Percentiles rank a stretch among this genome's conserved stretches.
phyloP scores from a whole-genome alignment of 2,113 vertebrate species.

The Dermatemys mawii region DNA sequence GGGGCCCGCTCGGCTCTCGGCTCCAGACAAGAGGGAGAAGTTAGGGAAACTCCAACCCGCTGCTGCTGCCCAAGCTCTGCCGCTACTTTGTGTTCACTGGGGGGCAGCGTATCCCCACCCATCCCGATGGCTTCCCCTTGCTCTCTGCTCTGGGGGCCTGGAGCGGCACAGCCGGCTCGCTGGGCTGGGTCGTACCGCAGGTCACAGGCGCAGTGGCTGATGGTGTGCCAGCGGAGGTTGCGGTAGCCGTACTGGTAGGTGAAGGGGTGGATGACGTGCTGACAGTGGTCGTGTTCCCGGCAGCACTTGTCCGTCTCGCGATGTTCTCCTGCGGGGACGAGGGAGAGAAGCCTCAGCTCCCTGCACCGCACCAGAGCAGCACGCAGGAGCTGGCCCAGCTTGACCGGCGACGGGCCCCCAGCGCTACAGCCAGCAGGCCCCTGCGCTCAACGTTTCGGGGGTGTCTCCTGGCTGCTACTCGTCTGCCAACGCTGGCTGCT shows the following conservation, averaged over 20 bases:
- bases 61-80: neutral
- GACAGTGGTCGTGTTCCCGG: conserved; percentile 90
- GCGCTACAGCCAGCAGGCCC: too few species aligned
- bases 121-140: neutral
- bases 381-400: rapidly evolving
- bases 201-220: conserved; percentile 93
- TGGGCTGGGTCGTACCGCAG: too few species aligned
- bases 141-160: too few species aligned
- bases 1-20: too few species aligned
- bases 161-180: too few species aligned
- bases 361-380: too few species aligned
- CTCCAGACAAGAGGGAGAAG: too few species aligned
- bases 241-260: conserved; percentile 85
- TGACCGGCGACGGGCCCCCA: neutral
- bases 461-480: neutral
- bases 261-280: conserved; percentile 90
- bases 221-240: conserved; percentile 90
- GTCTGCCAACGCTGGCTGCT: neutral
- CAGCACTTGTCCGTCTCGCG: conserved; percentile 88
- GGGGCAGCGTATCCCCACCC: neutral
- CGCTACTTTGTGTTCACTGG: too few species aligned
- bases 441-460: too few species aligned
- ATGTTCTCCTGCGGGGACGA: conserved; percentile 81
- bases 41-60: neutral
- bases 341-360: neutral